Evolutionary conservation across 2,113 vertebrate genomes (phyloP).

Genomic region (Oenanthe melanoleuca): DNA sequence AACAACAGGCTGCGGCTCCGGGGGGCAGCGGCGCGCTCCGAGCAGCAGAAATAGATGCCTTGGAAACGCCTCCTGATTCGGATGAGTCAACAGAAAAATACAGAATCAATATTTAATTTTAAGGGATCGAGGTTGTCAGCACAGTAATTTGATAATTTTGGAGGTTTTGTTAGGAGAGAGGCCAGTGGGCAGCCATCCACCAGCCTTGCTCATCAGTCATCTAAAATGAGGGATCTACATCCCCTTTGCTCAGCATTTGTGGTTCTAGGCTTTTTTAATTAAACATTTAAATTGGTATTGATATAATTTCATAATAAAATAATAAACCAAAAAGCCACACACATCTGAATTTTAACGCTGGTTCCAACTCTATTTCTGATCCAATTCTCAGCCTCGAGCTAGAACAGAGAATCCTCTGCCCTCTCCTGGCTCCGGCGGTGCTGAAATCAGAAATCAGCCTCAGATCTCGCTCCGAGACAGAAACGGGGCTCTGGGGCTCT

Average conservation of each 20-base stretch:
- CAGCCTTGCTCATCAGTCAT: background rate
- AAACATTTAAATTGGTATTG: background rate
- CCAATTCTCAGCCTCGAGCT: background rate
- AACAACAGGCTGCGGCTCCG: background rate
- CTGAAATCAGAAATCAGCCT: background rate
- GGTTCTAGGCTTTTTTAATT: background rate
- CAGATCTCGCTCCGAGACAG: fast-evolving
- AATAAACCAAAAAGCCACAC: background rate
- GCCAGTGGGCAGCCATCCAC: background rate
- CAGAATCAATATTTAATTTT: background rate
- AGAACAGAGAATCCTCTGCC: background rate
- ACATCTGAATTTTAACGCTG: background rate
- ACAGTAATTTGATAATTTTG: background rate
- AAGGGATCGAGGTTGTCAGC: background rate
- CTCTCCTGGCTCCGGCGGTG: fast-evolving
- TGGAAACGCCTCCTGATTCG: background rate
- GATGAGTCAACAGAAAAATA: background rate
- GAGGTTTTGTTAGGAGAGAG: background rate
- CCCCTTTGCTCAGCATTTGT: background rate
- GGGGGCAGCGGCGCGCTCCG: background rate
- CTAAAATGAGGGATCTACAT: background rate
- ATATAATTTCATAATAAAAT: background rate
- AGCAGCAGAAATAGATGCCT: background rate
- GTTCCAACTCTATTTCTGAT: background rate
- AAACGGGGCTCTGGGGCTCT: background rate